Base-by-base conservation (phyloP, 1,140 invertebrate species). In the Pteromalus puparum region DNA sequence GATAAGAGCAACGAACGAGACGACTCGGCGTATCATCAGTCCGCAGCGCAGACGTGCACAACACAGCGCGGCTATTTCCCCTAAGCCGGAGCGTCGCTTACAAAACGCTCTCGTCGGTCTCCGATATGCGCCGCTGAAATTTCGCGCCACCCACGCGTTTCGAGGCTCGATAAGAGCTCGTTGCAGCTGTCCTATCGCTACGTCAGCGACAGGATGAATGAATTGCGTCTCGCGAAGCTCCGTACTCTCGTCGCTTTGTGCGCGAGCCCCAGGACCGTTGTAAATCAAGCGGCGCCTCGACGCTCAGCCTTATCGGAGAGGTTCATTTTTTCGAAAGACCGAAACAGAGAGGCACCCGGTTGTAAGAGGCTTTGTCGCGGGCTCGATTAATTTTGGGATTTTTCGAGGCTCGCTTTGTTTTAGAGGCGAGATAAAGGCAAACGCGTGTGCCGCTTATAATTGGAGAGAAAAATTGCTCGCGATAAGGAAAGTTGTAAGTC, bases 241-340 rank as follows among this genome's bases (percentile, higher is more conserved):
- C 42, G 46, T 48, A 76, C 38, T n/a, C n/a, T n/a, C 42, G 46
- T 28, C 42, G 75, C 46, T 15, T 61, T 61, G 21, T n/a, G 18
- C 15, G 53, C 18, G 13, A 2, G 9, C 9, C 13, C 15, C n/a
- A 28, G 46, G 1, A 26, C 53, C 48, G 21, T 42, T 68, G 53
- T 70, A 70, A 80, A 80, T 80, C 78, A 80, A 80, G 34, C 6
- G 77, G 53, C 65, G 34, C 78, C 65, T 80, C 78, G 65, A 48
- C 21, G 18, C 53, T 61, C 5, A n/a, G 6, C 18, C 53, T 61
- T 61, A 61, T 61, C 53, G 53, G 18, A 61, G 53, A n/a, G 18
- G 4, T 61, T 61, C 6, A n/a, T 61, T 21, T 61, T 7, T 61
- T n/a, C 53, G 53, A n/a, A 6, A 21, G 53, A 18, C 18, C 5